Conservation (phyloP, 2,888 invertebrate genomes). For the Sialis lutaria region DNA sequence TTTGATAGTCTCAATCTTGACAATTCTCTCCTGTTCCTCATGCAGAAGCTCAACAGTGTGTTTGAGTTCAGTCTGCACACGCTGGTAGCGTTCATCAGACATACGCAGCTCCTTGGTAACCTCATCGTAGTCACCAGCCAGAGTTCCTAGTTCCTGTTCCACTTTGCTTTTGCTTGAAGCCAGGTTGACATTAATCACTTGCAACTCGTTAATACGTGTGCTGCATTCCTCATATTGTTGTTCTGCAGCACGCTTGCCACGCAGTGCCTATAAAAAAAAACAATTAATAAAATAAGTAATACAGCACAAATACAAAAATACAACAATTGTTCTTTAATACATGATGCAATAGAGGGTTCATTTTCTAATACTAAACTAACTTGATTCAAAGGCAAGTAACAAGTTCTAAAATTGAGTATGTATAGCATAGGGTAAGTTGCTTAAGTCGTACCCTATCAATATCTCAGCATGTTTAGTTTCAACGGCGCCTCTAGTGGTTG, state of each 20-base stretch:
- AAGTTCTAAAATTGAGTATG: not conserved
- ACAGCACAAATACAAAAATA: too few species aligned
- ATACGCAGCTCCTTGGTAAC: constrained; percentile 89
- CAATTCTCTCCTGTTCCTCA: constrained; percentile 91
- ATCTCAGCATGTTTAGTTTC: too few species aligned
- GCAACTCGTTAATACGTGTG: constrained; percentile 86
- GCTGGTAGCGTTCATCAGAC: constrained; percentile 88
- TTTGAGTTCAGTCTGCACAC: constrained; percentile 79
- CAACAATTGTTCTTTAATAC: too few species aligned
- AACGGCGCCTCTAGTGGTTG: too few species aligned
- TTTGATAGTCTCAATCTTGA: constrained; percentile 94
- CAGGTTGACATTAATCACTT: constrained; percentile 88
- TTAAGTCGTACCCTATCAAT: too few species aligned
- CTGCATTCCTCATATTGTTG: constrained; percentile 79
- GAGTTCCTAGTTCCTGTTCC: constrained; percentile 80
- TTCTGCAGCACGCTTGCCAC: constrained; percentile 82
- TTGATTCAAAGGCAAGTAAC: too few species aligned
- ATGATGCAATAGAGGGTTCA: too few species aligned
- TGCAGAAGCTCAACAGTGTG: constrained; percentile 86
- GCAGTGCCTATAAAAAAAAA: constrained; percentile 48
- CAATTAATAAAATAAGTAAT: too few species aligned
- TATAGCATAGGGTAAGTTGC: too few species aligned
- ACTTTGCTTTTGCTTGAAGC: constrained; percentile 87
- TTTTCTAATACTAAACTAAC: too few species aligned
- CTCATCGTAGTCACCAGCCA: constrained; percentile 95